Percentiles rank a stretch among this genome's conserved stretches.
These are phyloP conservation scores for Whitmania pigra DNA, from an alignment of 1,140 invertebrate genomes.

Conservation along the genomic window DNA sequence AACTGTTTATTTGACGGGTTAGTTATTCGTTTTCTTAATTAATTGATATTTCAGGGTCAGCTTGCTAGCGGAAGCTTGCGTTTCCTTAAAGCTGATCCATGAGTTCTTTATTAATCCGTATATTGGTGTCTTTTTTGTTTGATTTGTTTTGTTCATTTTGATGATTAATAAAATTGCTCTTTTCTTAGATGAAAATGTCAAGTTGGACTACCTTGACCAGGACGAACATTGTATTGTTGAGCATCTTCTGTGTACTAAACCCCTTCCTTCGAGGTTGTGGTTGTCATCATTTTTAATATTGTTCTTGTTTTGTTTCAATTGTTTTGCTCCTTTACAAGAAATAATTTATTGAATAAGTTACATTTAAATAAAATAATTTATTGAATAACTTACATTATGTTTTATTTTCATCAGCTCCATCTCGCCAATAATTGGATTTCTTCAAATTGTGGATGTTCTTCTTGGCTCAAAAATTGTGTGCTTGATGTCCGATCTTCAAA, in stretches of 20 bases:
- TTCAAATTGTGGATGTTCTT: slow-evolving; percentile 30
- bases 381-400: background rate
- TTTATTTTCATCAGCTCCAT: slow-evolving; percentile 29
- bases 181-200: slow-evolving; percentile 2
- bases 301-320: background rate
- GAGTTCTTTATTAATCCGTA: no score
- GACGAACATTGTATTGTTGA: slow-evolving; percentile 36
- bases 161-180: no score
- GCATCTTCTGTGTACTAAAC: slow-evolving; percentile 44
- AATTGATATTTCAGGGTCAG: no score
- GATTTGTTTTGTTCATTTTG: no score
- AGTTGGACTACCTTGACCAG: slow-evolving; percentile 11
- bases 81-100: no score
- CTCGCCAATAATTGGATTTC: slow-evolving; percentile 37
- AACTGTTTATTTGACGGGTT: no score
- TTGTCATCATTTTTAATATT: background rate
- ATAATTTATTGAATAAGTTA: background rate
- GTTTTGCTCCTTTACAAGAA: background rate
- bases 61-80: no score
- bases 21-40: no score
- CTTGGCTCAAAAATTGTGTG: slow-evolving; percentile 33
- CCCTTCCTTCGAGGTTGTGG: slow-evolving; percentile 34
- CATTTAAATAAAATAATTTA: background rate
- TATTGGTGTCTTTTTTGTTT: no score
- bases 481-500: slow-evolving; percentile 35